Evolutionary conservation across 1,140 invertebrate genomes (phyloP).

Genomic region (Yoshiicerus persimilis): DNA sequence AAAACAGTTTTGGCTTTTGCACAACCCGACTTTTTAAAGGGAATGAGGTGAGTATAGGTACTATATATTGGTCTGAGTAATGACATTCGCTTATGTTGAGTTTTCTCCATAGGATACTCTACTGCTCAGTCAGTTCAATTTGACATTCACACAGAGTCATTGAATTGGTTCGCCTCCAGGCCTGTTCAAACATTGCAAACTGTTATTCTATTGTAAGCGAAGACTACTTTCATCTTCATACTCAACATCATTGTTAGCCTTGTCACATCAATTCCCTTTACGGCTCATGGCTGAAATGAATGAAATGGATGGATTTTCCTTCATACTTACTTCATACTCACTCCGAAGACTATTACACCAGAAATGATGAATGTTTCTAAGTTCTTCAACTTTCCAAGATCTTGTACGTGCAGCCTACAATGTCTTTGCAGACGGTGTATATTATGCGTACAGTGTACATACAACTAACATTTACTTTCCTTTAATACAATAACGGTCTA

Average conservation of each 20-base stretch:
- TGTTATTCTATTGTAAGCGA: background rate
- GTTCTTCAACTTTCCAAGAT: background rate
- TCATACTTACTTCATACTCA: background rate
- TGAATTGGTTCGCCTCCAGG: background rate
- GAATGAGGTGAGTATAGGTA: background rate
- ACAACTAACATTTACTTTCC: too few species aligned
- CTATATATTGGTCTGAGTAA: background rate
- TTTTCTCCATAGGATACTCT: background rate
- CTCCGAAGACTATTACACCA: background rate
- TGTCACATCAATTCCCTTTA: background rate
- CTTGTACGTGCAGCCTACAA: too few species aligned
- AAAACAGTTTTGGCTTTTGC: background rate
- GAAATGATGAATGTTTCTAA: background rate
- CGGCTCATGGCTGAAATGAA: background rate
- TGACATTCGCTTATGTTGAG: background rate
- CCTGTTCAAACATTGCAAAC: background rate
- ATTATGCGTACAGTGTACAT: too few species aligned
- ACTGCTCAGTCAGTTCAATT: background rate
- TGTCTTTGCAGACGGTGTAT: too few species aligned
- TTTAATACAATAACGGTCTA: too few species aligned
- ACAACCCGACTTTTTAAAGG: background rate
- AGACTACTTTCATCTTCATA: background rate
- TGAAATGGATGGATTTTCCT: background rate
- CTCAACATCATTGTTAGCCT: background rate
- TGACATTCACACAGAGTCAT: background rate